Evolutionary conservation across 2,888 invertebrate genomes (phyloP), one percentile per base, ranked within the genome.

Genomic region (Epicampocera succincta): DNA sequence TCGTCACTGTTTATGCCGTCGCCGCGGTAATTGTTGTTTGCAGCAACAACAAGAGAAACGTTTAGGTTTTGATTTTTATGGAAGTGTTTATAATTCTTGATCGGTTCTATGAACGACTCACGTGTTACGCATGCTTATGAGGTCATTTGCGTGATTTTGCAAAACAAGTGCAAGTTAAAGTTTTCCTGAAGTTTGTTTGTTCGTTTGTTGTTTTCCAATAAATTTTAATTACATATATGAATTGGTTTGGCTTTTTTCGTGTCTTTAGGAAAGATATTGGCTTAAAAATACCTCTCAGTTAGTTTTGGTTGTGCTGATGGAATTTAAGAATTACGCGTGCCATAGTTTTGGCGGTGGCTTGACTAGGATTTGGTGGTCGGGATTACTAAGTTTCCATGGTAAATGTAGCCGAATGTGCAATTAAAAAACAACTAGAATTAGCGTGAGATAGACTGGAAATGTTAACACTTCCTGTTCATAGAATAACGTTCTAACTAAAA

Each of bases 71-170:
- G 66, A 78, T 78, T 82, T 74, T 82, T 75, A 78, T 82, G 82
- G 78, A 78, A 78, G 82, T 78, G 61, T 74, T 82, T 82, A 82
- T 78, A 82, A 82, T 82, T 82, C 82, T 54, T 71, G 50, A 65
- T 63, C 15, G 61, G 79, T 83, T 83, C 76, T 76, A 65, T 68
- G 79, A 73, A 72, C 72, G 72, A 54, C 69, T 79, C 81, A 84
- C 84, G 84, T 84, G 84, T 76, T 84, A 81, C 84, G 84, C 84
- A 85, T 84, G 83, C 83, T 80, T 85, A 85, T 85, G 84, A 85
- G 84, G 84, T 85, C 84, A 85, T 85, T 85, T 85, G 84, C 84
- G 84, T 85, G 84, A 80, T 81, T 79, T 78, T 81, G 80, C 80
- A 82, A 82, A 77, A 80, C 80, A 77, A 80, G 77, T 83, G 83